Evolutionary conservation across 2,797 vertebrate species (phyloP).

Genomic region (Spheniscus humboldti): DNA sequence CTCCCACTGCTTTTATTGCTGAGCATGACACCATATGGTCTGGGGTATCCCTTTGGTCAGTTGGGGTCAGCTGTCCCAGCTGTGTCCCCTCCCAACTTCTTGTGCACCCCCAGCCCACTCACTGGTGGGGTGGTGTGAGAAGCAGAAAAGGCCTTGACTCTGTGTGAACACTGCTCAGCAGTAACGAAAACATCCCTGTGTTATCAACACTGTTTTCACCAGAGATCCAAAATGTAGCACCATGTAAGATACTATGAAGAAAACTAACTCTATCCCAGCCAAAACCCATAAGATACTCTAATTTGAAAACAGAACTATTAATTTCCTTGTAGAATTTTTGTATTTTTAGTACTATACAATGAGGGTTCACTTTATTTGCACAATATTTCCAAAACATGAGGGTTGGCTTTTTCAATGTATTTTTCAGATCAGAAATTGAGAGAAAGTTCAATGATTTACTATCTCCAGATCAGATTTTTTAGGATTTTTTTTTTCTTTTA

Average conservation of each 20-base stretch:
- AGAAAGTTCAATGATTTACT: neutral
- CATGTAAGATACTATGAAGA: neutral
- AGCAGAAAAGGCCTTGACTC: neutral
- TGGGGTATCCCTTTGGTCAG: neutral
- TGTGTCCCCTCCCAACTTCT: neutral
- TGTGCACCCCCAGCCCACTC: fast-evolving
- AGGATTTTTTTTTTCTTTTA: neutral
- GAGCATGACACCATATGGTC: fast-evolving
- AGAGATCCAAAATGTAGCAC: neutral
- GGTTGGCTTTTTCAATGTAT: neutral
- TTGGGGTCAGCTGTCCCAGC: neutral
- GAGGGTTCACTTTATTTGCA: neutral
- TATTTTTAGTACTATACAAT: neutral
- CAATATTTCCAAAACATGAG: neutral
- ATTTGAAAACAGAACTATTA: neutral
- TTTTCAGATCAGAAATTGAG: neutral
- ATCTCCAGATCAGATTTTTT: neutral
- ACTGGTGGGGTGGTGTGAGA: fast-evolving
- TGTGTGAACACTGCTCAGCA: neutral
- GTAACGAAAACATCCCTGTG: fast-evolving
- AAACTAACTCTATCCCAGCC: neutral
- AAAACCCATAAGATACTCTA: neutral
- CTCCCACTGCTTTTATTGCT: neutral
- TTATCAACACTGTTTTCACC: neutral
- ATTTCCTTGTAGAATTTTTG: neutral